Percentiles rank a stretch among this genome's conserved stretches.
Evolutionary conservation across 2,797 vertebrate genomes (phyloP).

Genomic region (Phoeniculus purpureus): DNA sequence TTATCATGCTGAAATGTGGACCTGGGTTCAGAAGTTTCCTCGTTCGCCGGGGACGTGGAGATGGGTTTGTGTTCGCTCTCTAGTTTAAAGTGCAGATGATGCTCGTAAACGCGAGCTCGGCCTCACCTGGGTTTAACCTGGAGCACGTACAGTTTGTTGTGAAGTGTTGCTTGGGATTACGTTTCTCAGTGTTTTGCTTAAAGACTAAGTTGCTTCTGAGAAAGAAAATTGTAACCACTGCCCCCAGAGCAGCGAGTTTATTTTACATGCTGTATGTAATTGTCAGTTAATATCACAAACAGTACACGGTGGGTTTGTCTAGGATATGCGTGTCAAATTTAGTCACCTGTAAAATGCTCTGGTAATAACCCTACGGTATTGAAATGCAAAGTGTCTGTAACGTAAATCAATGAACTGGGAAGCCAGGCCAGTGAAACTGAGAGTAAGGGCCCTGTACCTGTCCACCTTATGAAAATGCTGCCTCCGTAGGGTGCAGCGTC

Average conservation of each 20-base stretch:
- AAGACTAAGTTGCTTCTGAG: background rate
- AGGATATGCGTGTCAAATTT: background rate
- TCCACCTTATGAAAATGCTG: background rate
- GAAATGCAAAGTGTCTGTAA: background rate
- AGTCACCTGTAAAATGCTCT: background rate
- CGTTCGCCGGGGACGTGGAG: background rate
- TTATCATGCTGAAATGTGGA: conserved; percentile 1
- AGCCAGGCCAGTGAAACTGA: fast-evolving
- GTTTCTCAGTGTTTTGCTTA: background rate
- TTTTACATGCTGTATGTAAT: background rate
- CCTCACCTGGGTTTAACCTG: background rate
- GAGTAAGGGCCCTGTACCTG: background rate
- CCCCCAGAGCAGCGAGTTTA: background rate
- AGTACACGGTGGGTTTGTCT: background rate
- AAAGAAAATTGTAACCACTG: background rate
- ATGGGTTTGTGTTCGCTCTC: background rate
- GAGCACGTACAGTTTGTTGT: background rate
- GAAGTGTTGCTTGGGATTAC: background rate
- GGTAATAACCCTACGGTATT: background rate
- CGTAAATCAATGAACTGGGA: background rate
- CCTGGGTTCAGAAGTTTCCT: conserved; percentile 42
- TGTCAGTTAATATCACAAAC: background rate
- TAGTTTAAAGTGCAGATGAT: background rate
- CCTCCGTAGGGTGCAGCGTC: background rate
- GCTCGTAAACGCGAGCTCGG: background rate